Evolutionary conservation across 37 sponge, comb jelly and placozoan genomes (phyloP).

Genomic region (Spongilla lacustris): DNA sequence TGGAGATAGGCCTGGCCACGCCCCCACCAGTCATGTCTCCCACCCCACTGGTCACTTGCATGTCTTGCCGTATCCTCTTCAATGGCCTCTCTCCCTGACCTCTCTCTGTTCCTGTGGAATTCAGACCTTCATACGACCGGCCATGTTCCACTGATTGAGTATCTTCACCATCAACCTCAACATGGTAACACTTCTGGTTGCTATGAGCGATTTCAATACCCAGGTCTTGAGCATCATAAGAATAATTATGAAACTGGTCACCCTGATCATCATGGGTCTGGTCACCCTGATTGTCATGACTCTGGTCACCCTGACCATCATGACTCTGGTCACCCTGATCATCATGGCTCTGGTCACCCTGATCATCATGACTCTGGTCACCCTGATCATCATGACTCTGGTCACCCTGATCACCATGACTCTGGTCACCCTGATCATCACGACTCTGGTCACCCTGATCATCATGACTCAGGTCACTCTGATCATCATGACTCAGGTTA

Average conservation of each 20-base stretch:
- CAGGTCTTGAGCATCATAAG: neutral
- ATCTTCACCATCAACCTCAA: neutral
- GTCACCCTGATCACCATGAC: too few relatives aligned
- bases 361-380: too few relatives aligned
- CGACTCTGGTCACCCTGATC: too few relatives aligned
- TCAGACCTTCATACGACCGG: neutral
- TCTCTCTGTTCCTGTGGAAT: too few relatives aligned
- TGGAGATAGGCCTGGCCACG: neutral
- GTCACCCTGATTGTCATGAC: neutral
- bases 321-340: neutral
- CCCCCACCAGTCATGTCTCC: neutral
- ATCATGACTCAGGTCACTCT: too few relatives aligned
- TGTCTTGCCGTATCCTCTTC: too few relatives aligned
- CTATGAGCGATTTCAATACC: neutral
- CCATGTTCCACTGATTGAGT: neutral
- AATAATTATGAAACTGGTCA: neutral
- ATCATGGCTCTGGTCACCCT: neutral
- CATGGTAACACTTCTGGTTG: neutral
- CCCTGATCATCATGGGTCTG: neutral
- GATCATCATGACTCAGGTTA: too few relatives aligned
- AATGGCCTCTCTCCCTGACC: neutral
- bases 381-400: too few relatives aligned
- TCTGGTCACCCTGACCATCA: neutral
- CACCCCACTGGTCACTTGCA: neutral
- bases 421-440: too few relatives aligned